These are phyloP conservation scores for Dendrocincla fuliginosa DNA, from an alignment of 2,797 vertebrate genomes.

Conservation along the genomic window DNA sequence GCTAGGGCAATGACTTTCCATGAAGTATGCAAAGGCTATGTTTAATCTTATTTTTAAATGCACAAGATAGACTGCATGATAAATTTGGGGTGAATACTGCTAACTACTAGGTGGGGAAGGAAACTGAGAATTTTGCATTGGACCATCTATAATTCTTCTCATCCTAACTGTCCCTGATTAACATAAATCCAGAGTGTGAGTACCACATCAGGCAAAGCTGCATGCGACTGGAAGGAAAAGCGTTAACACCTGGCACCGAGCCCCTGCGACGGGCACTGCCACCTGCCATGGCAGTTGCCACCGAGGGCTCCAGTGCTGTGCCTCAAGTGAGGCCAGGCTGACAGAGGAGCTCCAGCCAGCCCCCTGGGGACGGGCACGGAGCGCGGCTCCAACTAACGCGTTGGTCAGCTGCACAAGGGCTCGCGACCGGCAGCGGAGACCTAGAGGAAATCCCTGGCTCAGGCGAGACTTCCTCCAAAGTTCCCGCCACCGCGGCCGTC, in stretches of 20 bases:
- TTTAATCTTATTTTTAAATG: background rate
- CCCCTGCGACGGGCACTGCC: background rate
- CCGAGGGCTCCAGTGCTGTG: background rate
- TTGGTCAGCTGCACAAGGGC: fast-evolving
- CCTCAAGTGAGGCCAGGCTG: background rate
- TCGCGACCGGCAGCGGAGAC: background rate
- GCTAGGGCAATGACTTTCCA: background rate
- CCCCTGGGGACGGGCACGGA: fast-evolving
- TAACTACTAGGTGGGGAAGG: background rate
- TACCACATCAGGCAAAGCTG: fast-evolving
- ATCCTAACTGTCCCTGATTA: background rate
- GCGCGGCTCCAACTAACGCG: background rate
- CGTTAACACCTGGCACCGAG: fast-evolving
- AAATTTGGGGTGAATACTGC: too few species aligned
- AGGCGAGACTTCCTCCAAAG: background rate
- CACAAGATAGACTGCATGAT: background rate
- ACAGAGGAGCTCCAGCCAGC: background rate
- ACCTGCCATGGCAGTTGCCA: background rate
- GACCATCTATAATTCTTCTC: background rate
- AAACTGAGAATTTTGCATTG: background rate
- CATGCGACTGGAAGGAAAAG: background rate
- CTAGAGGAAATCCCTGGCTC: background rate
- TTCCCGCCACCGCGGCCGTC: background rate
- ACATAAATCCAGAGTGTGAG: background rate
- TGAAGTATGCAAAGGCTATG: background rate